Base-by-base conservation (phyloP, 2,888 invertebrate genomes). In the Eumerus sabulonum region DNA sequence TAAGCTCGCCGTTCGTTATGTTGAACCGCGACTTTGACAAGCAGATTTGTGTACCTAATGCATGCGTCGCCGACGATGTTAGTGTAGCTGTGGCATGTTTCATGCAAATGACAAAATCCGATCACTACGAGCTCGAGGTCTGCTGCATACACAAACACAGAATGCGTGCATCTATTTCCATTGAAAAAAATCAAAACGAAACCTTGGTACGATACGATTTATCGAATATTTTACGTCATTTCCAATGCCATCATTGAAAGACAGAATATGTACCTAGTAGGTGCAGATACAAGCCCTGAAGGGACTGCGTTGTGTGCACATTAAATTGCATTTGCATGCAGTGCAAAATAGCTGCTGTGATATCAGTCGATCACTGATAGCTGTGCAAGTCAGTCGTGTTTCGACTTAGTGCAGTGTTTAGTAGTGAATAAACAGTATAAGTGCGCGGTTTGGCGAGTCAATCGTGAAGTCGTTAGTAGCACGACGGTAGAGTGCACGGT, bases 51-150 rank as follows among this genome's bases (percentile, higher is more conserved):
- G 72, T 72, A 13, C 64, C 57, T 40, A 51, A 45, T 53, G 16
- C 53, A 53, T 45, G 51, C 57, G 38, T 45, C 27, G 50, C 40
- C 9, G 45, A 68, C 59, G 57, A 16, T 42, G 50, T 38, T 17
- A 12, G 70, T 45, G 42, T 40, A 40, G 40, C 40, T 40, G 18
- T 19, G 51, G 64, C 45, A 18, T 64, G 64, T 64, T 63, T 27
- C 38, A 72, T 72, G 57, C 51, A 64, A 72, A 72, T 72, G 64
- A 72, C 64, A 64, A 50, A 72, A 64, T 72, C 64, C 72, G 57
- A 72, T 72, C 64, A 72, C 64, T 38, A 42, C 19, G 47, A 36
- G 40, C 45, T 19, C 64, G 57, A 64, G 72, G 64, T 72, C 40
- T 13, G 47, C 57, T 59, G 54, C 44, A 62, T 42, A 71, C 54